These are phyloP conservation scores for Lutjanus campechanus DNA, from an alignment of 2,797 vertebrate species.

Conservation along the genomic window DNA sequence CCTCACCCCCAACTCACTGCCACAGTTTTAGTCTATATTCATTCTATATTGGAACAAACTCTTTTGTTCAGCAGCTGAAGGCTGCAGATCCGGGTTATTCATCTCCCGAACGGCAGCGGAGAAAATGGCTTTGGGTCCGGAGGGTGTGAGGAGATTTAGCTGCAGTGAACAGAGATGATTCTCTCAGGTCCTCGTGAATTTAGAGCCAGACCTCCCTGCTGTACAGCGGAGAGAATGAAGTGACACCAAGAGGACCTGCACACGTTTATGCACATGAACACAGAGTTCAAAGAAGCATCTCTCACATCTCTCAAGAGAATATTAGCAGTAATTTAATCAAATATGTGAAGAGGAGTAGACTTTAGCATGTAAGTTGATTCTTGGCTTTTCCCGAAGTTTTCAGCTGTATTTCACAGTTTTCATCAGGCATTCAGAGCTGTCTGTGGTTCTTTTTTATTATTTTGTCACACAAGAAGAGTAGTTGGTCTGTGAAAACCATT, in stretches of 20 bases:
- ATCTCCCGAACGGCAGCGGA: conserved; percentile 25
- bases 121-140: conserved; percentile 25
- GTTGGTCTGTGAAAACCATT: not conserved
- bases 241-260: conserved; percentile 8
- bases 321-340: not conserved
- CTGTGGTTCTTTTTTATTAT: not conserved
- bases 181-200: conserved; percentile 35
- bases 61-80: conserved; percentile 18
- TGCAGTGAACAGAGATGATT: conserved; percentile 10
- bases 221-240: conserved; percentile 25
- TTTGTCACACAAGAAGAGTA: not conserved
- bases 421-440: too few species aligned
- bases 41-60: conserved; percentile 15
- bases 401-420: not conserved
- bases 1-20: not conserved
- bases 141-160: conserved; percentile 32
- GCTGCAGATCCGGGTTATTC: conserved; percentile 23
- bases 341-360: not conserved
- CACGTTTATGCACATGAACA: not conserved
- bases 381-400: not conserved
- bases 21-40: conserved; percentile 13
- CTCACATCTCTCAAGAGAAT: not conserved
- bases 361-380: not conserved
- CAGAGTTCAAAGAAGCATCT: not conserved
- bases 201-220: conserved; percentile 16